These are phyloP conservation scores for Lipophrys pholis DNA, from an alignment of 2,113 vertebrate genomes.

Conservation along the genomic window DNA sequence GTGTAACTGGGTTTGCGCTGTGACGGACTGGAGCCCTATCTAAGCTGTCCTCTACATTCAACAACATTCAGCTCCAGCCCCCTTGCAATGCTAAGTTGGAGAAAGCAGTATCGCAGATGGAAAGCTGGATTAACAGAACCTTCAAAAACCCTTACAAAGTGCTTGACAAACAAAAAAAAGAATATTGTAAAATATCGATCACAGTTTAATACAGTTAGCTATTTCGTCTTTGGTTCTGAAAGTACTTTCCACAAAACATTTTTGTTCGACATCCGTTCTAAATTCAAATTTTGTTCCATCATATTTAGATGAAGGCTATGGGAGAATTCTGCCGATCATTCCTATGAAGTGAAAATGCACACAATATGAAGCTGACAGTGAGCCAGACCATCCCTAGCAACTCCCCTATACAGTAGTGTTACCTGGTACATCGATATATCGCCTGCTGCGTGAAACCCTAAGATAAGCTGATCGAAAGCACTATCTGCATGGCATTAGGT, in stretches of 20 bases:
- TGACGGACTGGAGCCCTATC: no score
- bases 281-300: neutral
- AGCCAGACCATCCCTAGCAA: neutral
- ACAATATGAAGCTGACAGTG: neutral
- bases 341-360: neutral
- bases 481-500: neutral
- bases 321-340: neutral
- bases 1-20: no score
- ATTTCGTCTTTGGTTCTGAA: neutral
- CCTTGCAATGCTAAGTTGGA: no score
- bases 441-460: neutral
- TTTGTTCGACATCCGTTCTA: neutral
- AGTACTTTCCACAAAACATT: neutral
- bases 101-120: no score
- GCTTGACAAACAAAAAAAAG: no score
- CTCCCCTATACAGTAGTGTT: neutral
- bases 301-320: neutral
- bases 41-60: no score
- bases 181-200: no score
- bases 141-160: no score
- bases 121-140: no score
- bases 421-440: slow-evolving; percentile 1
- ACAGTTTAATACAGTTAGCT: neutral
- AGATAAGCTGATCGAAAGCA: slow-evolving; percentile 19
- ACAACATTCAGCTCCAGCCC: no score